These are phyloP conservation scores for Oxycera nigricornis DNA, from an alignment of 2,888 invertebrate species.

Conservation along the genomic window DNA sequence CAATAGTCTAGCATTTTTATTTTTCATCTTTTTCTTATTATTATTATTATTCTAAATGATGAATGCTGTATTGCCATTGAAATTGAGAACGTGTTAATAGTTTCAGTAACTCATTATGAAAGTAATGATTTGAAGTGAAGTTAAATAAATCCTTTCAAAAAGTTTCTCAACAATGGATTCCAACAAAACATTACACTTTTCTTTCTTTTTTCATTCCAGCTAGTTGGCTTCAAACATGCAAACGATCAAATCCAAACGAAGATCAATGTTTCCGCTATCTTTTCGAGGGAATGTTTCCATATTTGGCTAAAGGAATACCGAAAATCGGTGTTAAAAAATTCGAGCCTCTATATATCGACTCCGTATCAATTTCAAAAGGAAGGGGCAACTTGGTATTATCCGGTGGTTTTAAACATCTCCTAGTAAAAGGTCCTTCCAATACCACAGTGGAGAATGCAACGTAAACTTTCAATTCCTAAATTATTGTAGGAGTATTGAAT, in stretches of 20 bases:
- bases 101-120: too few relatives aligned
- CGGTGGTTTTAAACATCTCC: constrained; percentile 66
- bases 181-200: too few relatives aligned
- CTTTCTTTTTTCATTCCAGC: constrained; percentile 60
- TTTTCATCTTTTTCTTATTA: too few relatives aligned
- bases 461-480: constrained; percentile 49
- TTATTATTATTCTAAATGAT: too few relatives aligned
- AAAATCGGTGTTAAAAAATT: constrained; percentile 67
- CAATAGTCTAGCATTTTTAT: too few relatives aligned
- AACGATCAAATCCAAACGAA: constrained; percentile 64
- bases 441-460: constrained; percentile 61
- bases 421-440: constrained; percentile 67
- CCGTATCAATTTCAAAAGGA: constrained; percentile 66
- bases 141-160: too few relatives aligned
- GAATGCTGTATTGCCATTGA: too few relatives aligned
- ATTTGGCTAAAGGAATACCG: constrained; percentile 67
- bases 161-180: not conserved
- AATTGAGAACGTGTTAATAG: too few relatives aligned
- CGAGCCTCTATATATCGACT: constrained; percentile 66
- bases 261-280: constrained; percentile 65
- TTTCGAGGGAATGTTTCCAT: constrained; percentile 66
- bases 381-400: constrained; percentile 64
- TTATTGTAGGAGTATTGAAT: too few relatives aligned
- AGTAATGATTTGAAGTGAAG: too few relatives aligned
- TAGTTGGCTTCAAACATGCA: constrained; percentile 65